These are phyloP conservation scores for Sanderia malayensis DNA, from an alignment of 30 jellyfish, hydroid and myxozoan species.

Conservation along the genomic window DNA sequence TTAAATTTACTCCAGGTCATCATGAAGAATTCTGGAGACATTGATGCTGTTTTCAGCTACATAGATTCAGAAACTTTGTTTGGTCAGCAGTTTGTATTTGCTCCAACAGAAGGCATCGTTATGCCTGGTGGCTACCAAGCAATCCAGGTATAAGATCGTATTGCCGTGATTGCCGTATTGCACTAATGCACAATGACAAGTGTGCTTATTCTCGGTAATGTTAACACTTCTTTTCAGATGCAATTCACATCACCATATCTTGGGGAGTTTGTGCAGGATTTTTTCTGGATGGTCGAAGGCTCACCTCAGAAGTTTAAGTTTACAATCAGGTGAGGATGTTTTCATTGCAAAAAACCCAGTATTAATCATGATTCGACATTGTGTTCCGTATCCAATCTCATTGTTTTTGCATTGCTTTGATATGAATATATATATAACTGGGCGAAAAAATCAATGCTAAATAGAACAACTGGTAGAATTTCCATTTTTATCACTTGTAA, in stretches of 20 bases:
- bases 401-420: no score
- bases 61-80: constrained; percentile 55
- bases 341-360: no score
- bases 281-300: constrained; percentile 86
- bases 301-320: constrained; percentile 75
- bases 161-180: no score
- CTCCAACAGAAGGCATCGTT: constrained; percentile 86
- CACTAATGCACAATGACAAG: no score
- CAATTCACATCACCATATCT: constrained; percentile 81
- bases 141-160: constrained; percentile 84
- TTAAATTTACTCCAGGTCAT: constrained; percentile 54
- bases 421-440: no score
- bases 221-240: constrained; percentile 38
- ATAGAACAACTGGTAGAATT: no score
- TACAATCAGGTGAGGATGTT: constrained; percentile 89
- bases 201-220: no score
- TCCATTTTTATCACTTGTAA: no score
- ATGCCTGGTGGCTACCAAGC: constrained; percentile 91
- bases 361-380: no score
- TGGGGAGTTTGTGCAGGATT: constrained; percentile 81
- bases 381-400: no score
- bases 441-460: no score
- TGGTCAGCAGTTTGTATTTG: constrained; percentile 81
- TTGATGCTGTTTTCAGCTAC: constrained; percentile 81
- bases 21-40: constrained; percentile 82